phyloP scores from a whole-genome alignment of 2,888 invertebrate genomes.

The Abrostola tripartita region DNA sequence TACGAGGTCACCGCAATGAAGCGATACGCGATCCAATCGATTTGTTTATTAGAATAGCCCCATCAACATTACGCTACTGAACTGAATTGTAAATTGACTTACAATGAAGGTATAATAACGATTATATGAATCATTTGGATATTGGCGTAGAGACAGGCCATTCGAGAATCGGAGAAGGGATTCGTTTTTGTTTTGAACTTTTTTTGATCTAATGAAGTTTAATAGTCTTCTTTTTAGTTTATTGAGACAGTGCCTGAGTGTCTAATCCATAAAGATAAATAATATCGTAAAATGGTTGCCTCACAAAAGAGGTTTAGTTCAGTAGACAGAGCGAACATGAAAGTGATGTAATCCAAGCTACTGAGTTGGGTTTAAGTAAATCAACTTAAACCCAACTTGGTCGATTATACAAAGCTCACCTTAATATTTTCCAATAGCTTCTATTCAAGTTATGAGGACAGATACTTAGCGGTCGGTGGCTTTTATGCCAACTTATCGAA shows the following conservation, averaged over 20 bases:
- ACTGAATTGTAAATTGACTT: no score
- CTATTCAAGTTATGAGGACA: conserved; percentile 33
- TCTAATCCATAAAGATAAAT: no score
- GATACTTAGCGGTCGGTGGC: conserved; percentile 31
- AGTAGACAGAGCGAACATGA: not conserved
- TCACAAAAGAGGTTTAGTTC: no score
- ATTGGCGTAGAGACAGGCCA: no score
- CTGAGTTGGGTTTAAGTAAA: not conserved
- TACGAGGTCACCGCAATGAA: conserved; percentile 48
- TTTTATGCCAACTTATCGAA: conserved; percentile 49
- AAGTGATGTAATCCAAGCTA: not conserved
- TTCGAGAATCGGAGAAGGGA: no score
- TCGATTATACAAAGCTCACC: conserved; percentile 15
- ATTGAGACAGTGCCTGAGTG: no score
- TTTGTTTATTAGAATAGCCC: conserved; percentile 31
- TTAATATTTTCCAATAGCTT: conserved; percentile 41
- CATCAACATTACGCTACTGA: not conserved
- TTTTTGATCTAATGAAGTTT: no score
- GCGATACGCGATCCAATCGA: conserved; percentile 39
- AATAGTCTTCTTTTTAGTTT: no score
- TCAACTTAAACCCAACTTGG: conserved; percentile 14
- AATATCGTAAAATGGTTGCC: no score
- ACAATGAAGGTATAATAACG: no score
- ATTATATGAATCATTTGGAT: no score
- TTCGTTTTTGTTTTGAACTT: no score